Base-by-base conservation (phyloP, 2,113 vertebrate genomes). In the Prolemur simus region DNA sequence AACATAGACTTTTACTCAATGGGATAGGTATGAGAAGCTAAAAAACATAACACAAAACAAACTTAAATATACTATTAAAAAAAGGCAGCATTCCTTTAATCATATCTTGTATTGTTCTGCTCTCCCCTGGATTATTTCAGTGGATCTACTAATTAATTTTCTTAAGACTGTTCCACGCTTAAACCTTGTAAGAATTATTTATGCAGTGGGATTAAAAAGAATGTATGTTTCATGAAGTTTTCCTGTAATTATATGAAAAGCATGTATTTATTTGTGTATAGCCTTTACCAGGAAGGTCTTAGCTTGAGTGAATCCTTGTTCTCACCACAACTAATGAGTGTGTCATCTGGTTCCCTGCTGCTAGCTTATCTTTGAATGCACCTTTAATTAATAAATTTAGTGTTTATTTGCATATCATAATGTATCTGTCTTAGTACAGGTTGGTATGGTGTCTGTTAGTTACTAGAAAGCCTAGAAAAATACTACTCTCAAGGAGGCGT, bases 391-490 rank as follows among this genome's bases (percentile, higher is more conserved):
- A 85, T 66, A 34, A 92, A 63, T 86, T 91, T 66, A 64, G 8
- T 60, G 6, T 95, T 84, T 68, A 91, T 93, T 83, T 91, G 42
- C 6, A n/a, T 58, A 52, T 83, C 9, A 14, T 91, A 45, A 60
- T 52, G 13, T 87, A 39, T 76, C 39, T 93, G 21, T 83, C 18
- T 84, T 39, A 85, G 23, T 52, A 42, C 15, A 56, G 23, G 47
- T 91, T 95, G 74, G 5, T 82, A 27, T 63, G 52, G 52, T 80
- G 25, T 95, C 49, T 94, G 7, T 87, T 63, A 93, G 64, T 87
- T 91, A 64, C 42, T 94, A 27, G 77, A 94, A 85, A 96, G 68
- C 29, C 20, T 94, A 93, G 82, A 93, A 96, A 92, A 97, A 77
- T 58, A 42, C 34, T 58, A 81, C 21, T 25, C 6, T 95, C 60